A percentile compares a stretch with the other conserved stretches of the same genome.
These are phyloP conservation scores for Heliconius nattereri DNA, from an alignment of 1,140 invertebrate species.

Conservation along the genomic window DNA sequence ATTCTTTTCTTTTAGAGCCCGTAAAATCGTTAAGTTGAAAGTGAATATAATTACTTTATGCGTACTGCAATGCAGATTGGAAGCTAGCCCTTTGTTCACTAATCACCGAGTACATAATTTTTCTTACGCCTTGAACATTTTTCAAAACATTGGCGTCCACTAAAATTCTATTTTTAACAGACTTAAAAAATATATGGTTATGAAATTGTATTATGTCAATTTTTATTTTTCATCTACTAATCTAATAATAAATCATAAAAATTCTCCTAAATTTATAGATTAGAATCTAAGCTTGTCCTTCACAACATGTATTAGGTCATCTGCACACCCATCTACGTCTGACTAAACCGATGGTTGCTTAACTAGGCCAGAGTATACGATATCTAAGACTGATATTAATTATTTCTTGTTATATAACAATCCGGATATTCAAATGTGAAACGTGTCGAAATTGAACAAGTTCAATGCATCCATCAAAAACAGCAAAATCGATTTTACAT, in stretches of 20 bases:
- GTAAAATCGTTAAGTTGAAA: neutral
- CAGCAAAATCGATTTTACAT: slow-evolving; percentile 23
- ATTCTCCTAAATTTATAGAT: too few species aligned
- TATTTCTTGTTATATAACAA: neutral
- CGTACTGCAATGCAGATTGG: neutral
- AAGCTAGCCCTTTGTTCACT: neutral
- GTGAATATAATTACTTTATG: neutral
- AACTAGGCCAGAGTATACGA: neutral
- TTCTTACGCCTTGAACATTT: neutral
- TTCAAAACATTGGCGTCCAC: neutral
- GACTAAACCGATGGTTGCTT: neutral
- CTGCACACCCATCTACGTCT: neutral
- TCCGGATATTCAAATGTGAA: slow-evolving; percentile 4
- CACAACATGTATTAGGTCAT: slow-evolving; percentile 3
- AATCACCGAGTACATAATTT: neutral
- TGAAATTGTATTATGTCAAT: too few species aligned
- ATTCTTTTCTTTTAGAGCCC: neutral
- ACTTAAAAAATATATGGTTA: neutral
- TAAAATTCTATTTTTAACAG: neutral
- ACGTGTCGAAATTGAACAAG: neutral
- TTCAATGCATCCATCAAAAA: slow-evolving; percentile 14
- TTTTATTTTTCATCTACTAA: too few species aligned
- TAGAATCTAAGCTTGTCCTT: too few species aligned
- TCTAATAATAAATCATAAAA: too few species aligned
- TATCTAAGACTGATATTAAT: neutral